phyloP scores from a whole-genome alignment of 2,888 invertebrate genomes.

The Leucophenga montana region DNA sequence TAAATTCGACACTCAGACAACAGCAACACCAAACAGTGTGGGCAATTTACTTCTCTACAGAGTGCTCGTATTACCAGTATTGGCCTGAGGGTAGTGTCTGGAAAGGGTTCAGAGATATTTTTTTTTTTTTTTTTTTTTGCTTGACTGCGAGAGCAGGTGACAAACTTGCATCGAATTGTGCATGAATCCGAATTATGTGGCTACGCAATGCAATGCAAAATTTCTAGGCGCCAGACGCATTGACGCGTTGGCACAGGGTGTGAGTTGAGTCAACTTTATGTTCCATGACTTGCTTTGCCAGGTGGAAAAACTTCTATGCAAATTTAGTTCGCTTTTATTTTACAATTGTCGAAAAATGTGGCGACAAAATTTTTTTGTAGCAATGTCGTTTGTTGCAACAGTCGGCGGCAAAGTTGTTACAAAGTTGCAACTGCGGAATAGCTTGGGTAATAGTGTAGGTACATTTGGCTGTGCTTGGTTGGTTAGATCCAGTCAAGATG shows the following conservation, averaged over 20 bases:
- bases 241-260: conserved; percentile 21
- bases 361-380: neutral
- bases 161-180: neutral
- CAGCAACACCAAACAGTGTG: conserved; percentile 29
- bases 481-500: no score
- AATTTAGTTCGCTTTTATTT: no score
- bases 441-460: no score
- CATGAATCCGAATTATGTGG: conserved; percentile 14
- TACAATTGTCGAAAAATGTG: no score
- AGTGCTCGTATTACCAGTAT: neutral
- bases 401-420: conserved; percentile 39
- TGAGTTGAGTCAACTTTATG: conserved; percentile 54
- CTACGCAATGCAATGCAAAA: conserved; percentile 14
- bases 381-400: conserved; percentile 22
- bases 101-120: no score
- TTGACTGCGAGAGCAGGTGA: no score
- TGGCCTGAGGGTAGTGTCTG: neutral
- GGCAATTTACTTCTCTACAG: neutral
- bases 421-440: conserved; percentile 10
- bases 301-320: conserved; percentile 54
- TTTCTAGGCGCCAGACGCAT: conserved; percentile 24
- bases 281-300: conserved; percentile 62
- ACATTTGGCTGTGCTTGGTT: no score
- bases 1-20: conserved; percentile 56
- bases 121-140: no score